Percentiles rank a stretch among this genome's conserved stretches.
Evolutionary conservation across 1,140 invertebrate species (phyloP).

Genomic region (Leptinotarsa lineolata): DNA sequence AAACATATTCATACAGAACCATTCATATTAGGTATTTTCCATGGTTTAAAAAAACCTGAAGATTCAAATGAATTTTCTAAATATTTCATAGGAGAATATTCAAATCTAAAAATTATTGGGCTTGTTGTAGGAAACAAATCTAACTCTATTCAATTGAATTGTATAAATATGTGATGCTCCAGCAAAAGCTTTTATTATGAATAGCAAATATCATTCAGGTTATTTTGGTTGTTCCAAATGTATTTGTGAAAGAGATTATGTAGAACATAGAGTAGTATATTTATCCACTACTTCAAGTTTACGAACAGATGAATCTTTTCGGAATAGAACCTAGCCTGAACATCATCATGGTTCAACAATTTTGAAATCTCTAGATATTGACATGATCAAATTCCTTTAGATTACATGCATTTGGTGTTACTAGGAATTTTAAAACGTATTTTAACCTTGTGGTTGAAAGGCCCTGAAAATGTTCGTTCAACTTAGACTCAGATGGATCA

Average conservation of each 20-base stretch:
- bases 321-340: conserved; percentile 17
- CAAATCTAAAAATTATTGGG: not conserved
- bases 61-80: conserved; percentile 2
- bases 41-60: conserved; percentile 1
- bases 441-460: conserved; percentile 21
- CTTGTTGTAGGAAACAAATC: not conserved
- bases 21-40: not conserved
- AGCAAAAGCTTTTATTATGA: conserved; percentile 8
- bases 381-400: conserved; percentile 5
- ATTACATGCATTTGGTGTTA: conserved; percentile 14
- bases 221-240: conserved; percentile 14
- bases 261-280: conserved; percentile 9
- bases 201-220: conserved; percentile 14
- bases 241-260: conserved; percentile 15
- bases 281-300: conserved; percentile 27
- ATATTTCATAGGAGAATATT: not conserved
- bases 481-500: conserved; percentile 11
- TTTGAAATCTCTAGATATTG: conserved; percentile 15
- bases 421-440: conserved; percentile 22
- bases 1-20: conserved; percentile 12
- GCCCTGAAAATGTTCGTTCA: conserved; percentile 11
- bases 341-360: conserved; percentile 14
- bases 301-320: conserved; percentile 20
- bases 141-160: conserved; percentile 5
- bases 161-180: conserved; percentile 15